Evolutionary conservation across 2,888 invertebrate genomes (phyloP), one percentile per base, ranked within the genome.

Genomic region (Therioaphis trifolii): DNA sequence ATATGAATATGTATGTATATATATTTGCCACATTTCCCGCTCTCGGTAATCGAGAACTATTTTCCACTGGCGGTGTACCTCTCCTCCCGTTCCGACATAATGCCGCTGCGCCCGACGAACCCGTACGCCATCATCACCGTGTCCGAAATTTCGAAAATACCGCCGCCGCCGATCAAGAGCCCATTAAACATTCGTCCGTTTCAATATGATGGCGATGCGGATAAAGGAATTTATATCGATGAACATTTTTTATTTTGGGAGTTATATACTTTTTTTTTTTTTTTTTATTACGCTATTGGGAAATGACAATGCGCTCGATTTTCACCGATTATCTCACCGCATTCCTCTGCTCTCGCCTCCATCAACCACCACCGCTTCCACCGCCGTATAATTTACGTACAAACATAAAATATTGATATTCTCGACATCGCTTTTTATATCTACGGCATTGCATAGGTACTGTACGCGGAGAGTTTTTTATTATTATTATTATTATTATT

Each of bases 241-340:
- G 55, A 55, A 79, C 46, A 14, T 58, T 58, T 66, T 69, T 69
- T 75, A 58, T 75, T 68, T 69, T 9, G 14, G 7, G 27, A 79
- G 55, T 46, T 46, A 69, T 79, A 68, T 79, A 71, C 40, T 52
- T 71, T 71, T 58, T 72, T 58, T 43, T 72, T 68, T 77, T 66
- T 69, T 43, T 80, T 61, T 80, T 72, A 72, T 29, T 18, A 29
- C 49, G 61, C 35, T 24, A 46, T 61, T 35, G 49, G 61, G 61
- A 80, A 72, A 80, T 63, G 80, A 72, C 80, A 72, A 72, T 72
- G 49, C 80, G 80, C 63, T 80, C 80, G 80, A 80, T 80, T 80
- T 80, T 61, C 55, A 21, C 12, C 35, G 80, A 80, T 72, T 80
- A 80, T 80, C 55, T 61, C 35, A 49, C 72, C 35, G 61, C 72